A percentile compares a stretch with the other conserved stretches of the same genome.
These are phyloP conservation scores for Thunnus maccoyii DNA, from an alignment of 2,113 vertebrate genomes.

Conservation along the genomic window DNA sequence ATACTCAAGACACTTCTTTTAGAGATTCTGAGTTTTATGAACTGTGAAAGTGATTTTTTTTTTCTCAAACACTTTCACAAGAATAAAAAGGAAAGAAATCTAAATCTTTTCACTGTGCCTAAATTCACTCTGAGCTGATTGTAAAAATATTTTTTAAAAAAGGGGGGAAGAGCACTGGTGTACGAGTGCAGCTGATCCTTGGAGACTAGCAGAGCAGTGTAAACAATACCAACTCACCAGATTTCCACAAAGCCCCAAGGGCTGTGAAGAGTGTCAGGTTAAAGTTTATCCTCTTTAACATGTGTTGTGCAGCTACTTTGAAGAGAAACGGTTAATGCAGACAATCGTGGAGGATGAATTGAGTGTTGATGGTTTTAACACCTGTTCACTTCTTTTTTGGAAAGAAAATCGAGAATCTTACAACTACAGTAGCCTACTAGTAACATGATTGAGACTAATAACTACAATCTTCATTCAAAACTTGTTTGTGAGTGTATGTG, in stretches of 20 bases:
- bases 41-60: neutral
- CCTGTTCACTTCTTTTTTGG: neutral
- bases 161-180: neutral
- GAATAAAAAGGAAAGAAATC: neutral
- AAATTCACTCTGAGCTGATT: neutral
- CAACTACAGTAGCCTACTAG: neutral
- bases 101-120: neutral
- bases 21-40: neutral
- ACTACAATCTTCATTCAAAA: neutral
- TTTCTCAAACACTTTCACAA: neutral
- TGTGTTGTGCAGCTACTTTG: neutral
- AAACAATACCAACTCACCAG: slow-evolving; percentile 22
- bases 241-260: neutral
- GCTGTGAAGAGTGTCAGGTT: neutral
- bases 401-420: neutral
- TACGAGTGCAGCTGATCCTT: neutral
- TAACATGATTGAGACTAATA: neutral
- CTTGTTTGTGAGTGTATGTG: neutral
- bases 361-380: neutral
- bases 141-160: neutral
- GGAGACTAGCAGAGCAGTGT: neutral
- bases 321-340: neutral
- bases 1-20: neutral
- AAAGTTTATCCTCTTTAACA: neutral
- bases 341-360: neutral